These are phyloP conservation scores for Oxyura jamaicensis DNA, from an alignment of 2,113 vertebrate species.

Conservation along the genomic window DNA sequence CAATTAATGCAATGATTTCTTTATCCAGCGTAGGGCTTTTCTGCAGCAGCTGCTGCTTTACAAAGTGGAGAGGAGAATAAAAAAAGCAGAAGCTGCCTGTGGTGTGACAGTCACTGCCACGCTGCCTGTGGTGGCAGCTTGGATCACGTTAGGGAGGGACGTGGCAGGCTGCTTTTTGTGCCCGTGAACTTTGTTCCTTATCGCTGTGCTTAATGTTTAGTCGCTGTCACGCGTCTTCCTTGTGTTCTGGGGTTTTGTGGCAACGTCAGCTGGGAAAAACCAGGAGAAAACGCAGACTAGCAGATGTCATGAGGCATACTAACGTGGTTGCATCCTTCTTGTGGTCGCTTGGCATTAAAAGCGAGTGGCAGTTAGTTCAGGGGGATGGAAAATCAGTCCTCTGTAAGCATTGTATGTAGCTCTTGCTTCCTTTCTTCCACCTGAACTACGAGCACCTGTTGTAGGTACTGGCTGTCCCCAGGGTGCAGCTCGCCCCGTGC, in stretches of 20 bases:
- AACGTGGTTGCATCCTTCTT: not conserved
- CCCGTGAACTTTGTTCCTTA: constrained; percentile 17
- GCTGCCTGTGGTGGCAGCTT: not conserved
- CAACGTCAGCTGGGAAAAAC: not conserved
- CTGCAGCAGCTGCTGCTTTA: constrained; percentile 3
- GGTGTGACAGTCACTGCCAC: not conserved
- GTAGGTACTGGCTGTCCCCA: not conserved
- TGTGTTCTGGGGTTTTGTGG: not conserved
- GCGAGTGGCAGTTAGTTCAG: not conserved
- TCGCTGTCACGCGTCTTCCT: not conserved
- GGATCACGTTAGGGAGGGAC: not conserved
- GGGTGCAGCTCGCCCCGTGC: not conserved
- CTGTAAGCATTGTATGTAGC: rapidly evolving
- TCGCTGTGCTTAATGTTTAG: not conserved
- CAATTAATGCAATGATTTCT: not conserved
- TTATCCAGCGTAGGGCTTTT: not conserved
- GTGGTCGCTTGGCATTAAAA: not conserved
- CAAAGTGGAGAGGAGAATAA: not conserved
- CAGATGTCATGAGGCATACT: not conserved
- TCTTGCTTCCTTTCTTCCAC: not conserved
- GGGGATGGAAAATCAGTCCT: not conserved
- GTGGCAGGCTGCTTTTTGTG: not conserved
- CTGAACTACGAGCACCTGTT: not conserved
- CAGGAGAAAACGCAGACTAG: not conserved
- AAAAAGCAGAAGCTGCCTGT: not conserved